Evolutionary conservation across 2,888 invertebrate species (phyloP).

Genomic region (Polyommatus iphigenia): DNA sequence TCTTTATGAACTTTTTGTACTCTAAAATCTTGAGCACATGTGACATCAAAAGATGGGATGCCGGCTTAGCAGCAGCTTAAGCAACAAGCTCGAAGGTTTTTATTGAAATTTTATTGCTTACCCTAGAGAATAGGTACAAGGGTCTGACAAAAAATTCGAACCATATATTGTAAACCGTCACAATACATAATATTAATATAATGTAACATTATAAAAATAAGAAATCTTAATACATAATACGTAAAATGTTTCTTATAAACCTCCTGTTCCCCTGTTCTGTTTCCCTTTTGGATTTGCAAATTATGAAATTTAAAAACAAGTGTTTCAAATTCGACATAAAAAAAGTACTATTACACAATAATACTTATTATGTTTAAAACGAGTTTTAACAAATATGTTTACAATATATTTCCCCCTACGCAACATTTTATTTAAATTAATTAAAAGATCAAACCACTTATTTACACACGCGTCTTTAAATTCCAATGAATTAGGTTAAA

Average conservation of each 20-base stretch:
- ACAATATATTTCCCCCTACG: background rate
- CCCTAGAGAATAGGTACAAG: background rate
- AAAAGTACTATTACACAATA: background rate
- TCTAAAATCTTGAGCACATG: background rate
- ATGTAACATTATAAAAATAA: no score
- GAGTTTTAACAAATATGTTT: background rate
- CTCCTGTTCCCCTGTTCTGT: no score
- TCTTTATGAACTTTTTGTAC: background rate
- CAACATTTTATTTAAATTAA: slow-evolving; percentile 15
- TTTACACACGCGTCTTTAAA: background rate
- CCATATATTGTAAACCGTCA: no score
- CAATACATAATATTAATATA: no score
- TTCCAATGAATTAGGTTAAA: background rate
- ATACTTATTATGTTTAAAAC: background rate
- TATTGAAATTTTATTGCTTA: slow-evolving; percentile 7
- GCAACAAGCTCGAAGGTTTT: background rate
- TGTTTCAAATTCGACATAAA: no score
- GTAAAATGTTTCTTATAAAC: no score
- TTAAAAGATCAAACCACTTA: background rate
- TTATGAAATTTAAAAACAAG: no score
- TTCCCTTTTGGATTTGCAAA: no score
- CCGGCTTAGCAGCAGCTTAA: background rate
- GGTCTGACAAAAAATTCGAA: background rate
- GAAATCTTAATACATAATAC: no score
- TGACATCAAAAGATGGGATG: background rate